Evolutionary conservation across 2,113 vertebrate species (phyloP).

Genomic region (Rhinoderma darwinii): DNA sequence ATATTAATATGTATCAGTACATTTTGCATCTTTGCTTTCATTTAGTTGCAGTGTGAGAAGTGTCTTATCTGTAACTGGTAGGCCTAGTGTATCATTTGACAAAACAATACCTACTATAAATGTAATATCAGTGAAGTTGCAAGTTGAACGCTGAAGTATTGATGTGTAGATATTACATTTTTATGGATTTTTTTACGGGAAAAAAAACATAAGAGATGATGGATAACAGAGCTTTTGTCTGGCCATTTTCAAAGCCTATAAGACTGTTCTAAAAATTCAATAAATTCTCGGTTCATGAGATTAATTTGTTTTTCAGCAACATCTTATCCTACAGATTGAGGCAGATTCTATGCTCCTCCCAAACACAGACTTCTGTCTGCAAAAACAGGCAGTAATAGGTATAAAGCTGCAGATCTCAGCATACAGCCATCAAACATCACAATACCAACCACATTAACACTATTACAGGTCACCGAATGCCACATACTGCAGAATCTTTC

Average conservation of each 20-base stretch:
- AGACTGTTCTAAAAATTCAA: conserved; percentile 58
- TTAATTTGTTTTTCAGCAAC: conserved; percentile 57
- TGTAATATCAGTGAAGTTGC: conserved; percentile 59
- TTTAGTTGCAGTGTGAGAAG: background rate
- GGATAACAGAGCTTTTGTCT: conserved; percentile 59
- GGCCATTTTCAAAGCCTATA: conserved; percentile 54
- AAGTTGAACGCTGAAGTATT: conserved; percentile 56
- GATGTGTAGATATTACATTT: conserved; percentile 59
- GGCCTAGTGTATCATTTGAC: conserved; percentile 54
- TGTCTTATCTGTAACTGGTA: conserved; percentile 52
- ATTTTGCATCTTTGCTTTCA: background rate
- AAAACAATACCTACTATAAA: conserved; percentile 59
- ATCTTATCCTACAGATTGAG: conserved; percentile 50
- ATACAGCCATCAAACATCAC: conserved; percentile 17
- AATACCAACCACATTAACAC: conserved; percentile 38
- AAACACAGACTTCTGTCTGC: conserved; percentile 37
- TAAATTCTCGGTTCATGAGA: conserved; percentile 54
- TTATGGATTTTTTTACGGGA: conserved; percentile 57
- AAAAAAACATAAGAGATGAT: conserved; percentile 55
- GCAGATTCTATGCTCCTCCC: conserved; percentile 34
- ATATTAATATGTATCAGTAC: background rate
- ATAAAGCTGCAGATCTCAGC: conserved; percentile 47
- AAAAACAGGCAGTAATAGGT: conserved; percentile 39
- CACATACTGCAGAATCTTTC: background rate
- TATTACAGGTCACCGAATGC: conserved; percentile 29